Conservation (phyloP, 2,888 invertebrate genomes). For the Temnothorax rugatulus region DNA sequence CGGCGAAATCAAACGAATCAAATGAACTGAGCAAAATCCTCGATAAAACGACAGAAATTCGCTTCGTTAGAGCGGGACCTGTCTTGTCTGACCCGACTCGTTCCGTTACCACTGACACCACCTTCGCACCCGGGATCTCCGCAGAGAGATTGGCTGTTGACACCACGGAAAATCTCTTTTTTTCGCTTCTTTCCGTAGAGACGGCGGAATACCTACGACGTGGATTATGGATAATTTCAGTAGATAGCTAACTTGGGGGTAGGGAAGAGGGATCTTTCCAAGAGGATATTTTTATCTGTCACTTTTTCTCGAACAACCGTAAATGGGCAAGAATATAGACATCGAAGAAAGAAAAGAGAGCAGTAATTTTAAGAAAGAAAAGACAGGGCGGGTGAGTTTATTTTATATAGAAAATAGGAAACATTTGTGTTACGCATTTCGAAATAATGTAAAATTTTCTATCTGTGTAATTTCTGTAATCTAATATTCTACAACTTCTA, state of each 20-base stretch:
- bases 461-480: neutral
- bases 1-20: slow-evolving; percentile 50
- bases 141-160: slow-evolving; percentile 3
- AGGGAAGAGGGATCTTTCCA: too few relatives aligned
- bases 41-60: slow-evolving; percentile 46
- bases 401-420: neutral
- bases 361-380: neutral
- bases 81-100: slow-evolving; percentile 37
- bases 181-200: neutral
- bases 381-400: neutral
- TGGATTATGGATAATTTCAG: slow-evolving; percentile 28
- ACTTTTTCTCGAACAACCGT: slow-evolving; percentile 4
- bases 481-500: neutral
- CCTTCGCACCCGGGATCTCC: neutral
- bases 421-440: neutral
- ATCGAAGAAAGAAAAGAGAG: neutral
- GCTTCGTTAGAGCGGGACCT: slow-evolving; percentile 24
- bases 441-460: neutral
- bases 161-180: neutral
- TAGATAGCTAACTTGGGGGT: neutral
- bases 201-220: neutral
- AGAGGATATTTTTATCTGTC: slow-evolving; percentile 33
- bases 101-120: slow-evolving; percentile 27
- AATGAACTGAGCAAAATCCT: slow-evolving; percentile 55
- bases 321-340: neutral